Percentiles rank a stretch among this genome's conserved stretches.
phyloP scores from a whole-genome alignment of 2,797 vertebrate genomes.

The Coracias cyanogaster region DNA sequence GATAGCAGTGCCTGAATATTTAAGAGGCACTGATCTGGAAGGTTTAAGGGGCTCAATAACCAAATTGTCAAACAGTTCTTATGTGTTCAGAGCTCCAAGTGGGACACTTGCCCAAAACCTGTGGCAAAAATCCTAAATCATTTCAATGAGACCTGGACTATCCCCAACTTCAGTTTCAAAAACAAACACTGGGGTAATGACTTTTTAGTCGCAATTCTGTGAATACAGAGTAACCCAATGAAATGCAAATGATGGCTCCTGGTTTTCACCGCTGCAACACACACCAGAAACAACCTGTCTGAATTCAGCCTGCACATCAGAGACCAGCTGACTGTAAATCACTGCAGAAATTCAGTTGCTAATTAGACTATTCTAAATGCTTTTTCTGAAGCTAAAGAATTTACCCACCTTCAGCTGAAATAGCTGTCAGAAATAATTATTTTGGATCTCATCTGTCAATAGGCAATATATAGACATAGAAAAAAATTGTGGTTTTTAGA shows the following conservation, averaged over 20 bases:
- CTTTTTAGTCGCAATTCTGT: neutral
- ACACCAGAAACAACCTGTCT: neutral
- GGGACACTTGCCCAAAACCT: neutral
- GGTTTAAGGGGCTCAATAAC: neutral
- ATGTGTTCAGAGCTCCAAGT: neutral
- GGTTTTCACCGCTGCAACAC: neutral
- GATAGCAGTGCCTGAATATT: neutral
- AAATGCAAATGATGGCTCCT: neutral
- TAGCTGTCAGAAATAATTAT: neutral
- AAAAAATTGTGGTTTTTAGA: neutral
- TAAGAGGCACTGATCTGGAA: neutral
- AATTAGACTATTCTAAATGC: neutral
- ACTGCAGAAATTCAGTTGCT: neutral
- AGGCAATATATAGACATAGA: neutral
- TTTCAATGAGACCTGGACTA: neutral
- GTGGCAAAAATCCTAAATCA: neutral
- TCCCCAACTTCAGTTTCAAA: neutral
- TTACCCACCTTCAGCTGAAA: neutral
- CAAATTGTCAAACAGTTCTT: neutral
- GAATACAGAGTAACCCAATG: neutral
- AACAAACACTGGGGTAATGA: conserved; percentile 1
- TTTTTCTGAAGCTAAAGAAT: neutral
- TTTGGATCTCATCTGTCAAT: neutral
- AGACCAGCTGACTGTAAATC: neutral
- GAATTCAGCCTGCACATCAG: neutral